Base-by-base conservation (phyloP, 2,797 vertebrate genomes). In the Rhinogobio ventralis region DNA sequence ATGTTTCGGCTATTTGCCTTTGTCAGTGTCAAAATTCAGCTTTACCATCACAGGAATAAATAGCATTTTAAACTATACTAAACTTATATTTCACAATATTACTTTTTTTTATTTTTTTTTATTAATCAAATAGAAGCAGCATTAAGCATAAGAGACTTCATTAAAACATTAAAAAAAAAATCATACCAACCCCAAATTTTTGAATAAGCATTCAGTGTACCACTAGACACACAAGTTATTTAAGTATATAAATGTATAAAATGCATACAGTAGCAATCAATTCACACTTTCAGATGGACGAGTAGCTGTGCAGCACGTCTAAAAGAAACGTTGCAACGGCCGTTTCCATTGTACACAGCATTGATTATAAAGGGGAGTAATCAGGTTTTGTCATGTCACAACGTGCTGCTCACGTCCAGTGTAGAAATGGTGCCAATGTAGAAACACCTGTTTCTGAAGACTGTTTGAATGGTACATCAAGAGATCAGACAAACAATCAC, bases 371-470 rank as follows among this genome's bases (percentile, higher is more conserved):
- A 82, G 8, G 33, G 4, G 19, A 30, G 68, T 72, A 53, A 46
- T 17, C 49, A 5, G 1, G 0, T 42, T 73, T 73, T 73, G 17
- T 81, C 36, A 71, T 46, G 28, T 73, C 69, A 62, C 36, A 53
- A 15, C 14, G 28, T 42, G 51, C n/a, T 49, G 42, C 30, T 36
- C 28, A 2, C 2, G 39, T 79, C 73, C 67, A 57, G 51, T 7
- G 8, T 33, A 33, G 19, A 45, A 42, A 33, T 17, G 1, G 23
- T 69, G 7, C 69, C 46, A 46, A 49, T 60, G 72, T 33, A 55
- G 33, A 79, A 85, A 82, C 88, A 89, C 55, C 84, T 84, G 84
- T 30, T 81, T 30, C 42, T 75, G 55, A 39, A 66, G 36, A 72
- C 81, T 64, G 82, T 84, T 84, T 71, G 67, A 51, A 77, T 20